Percentiles rank a stretch among this genome's conserved stretches.
Evolutionary conservation across 2,113 vertebrate species (phyloP).

Genomic region (Chlamydotis undulata): DNA sequence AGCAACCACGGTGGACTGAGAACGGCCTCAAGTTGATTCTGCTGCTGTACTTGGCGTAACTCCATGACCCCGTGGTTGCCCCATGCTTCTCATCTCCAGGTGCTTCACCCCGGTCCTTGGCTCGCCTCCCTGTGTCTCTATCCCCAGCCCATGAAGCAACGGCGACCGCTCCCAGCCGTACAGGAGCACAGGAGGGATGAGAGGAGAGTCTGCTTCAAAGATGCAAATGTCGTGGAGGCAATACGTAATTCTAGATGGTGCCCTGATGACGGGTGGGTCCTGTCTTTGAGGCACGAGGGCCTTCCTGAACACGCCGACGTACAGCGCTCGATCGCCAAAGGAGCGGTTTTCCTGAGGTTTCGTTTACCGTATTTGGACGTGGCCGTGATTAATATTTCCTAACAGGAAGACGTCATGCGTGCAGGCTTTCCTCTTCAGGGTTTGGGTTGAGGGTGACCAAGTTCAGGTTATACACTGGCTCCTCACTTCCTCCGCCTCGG

Average conservation of each 20-base stretch:
- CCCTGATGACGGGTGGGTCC: background rate
- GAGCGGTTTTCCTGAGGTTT: conserved; percentile 47
- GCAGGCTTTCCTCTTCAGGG: conserved; percentile 53
- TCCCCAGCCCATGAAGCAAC: fast-evolving
- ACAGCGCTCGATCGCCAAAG: background rate
- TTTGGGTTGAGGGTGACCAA: conserved; percentile 25
- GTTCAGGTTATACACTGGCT: conserved; percentile 48
- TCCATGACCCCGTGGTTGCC: background rate
- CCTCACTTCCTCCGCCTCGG: background rate
- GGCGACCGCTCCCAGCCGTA: fast-evolving
- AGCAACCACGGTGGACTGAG: background rate
- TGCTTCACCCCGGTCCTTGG: background rate
- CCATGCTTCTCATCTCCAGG: background rate
- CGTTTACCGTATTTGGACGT: conserved; percentile 59
- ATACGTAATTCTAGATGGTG: background rate
- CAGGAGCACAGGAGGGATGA: background rate
- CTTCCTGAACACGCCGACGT: background rate
- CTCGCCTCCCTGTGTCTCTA: background rate
- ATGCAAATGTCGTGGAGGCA: background rate
- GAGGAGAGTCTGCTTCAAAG: background rate
- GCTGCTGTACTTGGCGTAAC: background rate
- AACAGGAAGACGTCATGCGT: conserved; percentile 54
- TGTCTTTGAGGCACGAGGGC: background rate
- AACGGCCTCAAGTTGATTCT: background rate
- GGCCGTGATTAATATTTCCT: conserved; percentile 59